A percentile compares a stretch with the other conserved stretches of the same genome.
Conservation (phyloP, 1,140 invertebrate genomes). For the Drosophila ironensis region DNA sequence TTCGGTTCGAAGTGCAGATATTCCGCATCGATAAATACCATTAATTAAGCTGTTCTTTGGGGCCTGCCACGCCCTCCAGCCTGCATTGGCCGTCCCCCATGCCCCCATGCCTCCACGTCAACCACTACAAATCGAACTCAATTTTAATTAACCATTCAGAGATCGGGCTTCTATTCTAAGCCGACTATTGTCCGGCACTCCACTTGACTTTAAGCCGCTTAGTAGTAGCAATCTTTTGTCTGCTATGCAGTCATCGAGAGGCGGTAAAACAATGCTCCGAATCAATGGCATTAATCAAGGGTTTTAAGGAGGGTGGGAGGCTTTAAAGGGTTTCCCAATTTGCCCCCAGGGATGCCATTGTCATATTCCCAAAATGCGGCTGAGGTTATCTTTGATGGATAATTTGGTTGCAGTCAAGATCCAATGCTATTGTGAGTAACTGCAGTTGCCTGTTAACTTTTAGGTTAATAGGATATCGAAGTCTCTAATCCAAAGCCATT, state of each 20-base stretch:
- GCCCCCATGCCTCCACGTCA: slow-evolving; percentile 9
- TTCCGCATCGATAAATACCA: slow-evolving; percentile 77
- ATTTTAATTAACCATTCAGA: slow-evolving; percentile 59
- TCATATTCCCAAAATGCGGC: too few relatives aligned
- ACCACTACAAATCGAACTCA: slow-evolving; percentile 21
- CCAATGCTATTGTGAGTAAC: too few relatives aligned
- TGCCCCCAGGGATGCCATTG: too few relatives aligned
- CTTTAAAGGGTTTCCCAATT: too few relatives aligned
- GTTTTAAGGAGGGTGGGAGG: too few relatives aligned
- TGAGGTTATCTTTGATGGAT: too few relatives aligned
- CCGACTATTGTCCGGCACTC: slow-evolving; percentile 17
- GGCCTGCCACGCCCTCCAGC: slow-evolving; percentile 49
- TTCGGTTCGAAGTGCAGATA: slow-evolving; percentile 47
- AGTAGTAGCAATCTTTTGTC: slow-evolving; percentile 16
- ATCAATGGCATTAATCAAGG: too few relatives aligned
- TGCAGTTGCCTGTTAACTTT: too few relatives aligned
- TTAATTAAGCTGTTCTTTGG: slow-evolving; percentile 76
- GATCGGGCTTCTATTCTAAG: slow-evolving; percentile 7
- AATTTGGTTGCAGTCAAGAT: too few relatives aligned
- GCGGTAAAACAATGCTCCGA: too few relatives aligned
- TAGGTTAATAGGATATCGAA: not conserved
- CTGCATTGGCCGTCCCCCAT: not conserved
- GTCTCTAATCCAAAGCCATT: too few relatives aligned
- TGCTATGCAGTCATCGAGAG: not conserved
- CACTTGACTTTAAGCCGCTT: slow-evolving; percentile 30